These are phyloP conservation scores for Dynastes tityus DNA, from an alignment of 2,888 invertebrate genomes.

Conservation along the genomic window DNA sequence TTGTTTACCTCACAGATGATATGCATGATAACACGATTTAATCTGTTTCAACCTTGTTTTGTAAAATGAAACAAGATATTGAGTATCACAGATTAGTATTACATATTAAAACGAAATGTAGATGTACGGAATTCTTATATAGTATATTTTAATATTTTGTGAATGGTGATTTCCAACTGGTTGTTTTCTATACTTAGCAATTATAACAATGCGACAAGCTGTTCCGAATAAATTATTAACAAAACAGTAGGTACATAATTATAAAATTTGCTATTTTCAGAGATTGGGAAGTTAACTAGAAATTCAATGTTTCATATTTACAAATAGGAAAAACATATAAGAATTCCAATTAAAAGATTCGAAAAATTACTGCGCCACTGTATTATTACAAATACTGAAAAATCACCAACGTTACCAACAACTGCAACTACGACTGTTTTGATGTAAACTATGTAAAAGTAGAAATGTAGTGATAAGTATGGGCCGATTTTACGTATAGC, in stretches of 20 bases:
- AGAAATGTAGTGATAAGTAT: slow-evolving; percentile 17
- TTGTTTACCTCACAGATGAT: slow-evolving; percentile 33
- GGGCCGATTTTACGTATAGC: slow-evolving; percentile 5
- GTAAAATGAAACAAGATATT: slow-evolving; percentile 24
- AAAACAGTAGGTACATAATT: too few relatives aligned
- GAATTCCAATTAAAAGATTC: slow-evolving; percentile 6
- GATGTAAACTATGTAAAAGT: not conserved
- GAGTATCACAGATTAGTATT: slow-evolving; percentile 36
- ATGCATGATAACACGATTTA: slow-evolving; percentile 28
- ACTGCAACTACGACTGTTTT: slow-evolving; percentile 36
- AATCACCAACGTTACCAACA: slow-evolving; percentile 44
- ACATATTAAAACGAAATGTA: slow-evolving; percentile 1
- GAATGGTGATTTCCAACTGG: too few relatives aligned
- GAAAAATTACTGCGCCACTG: slow-evolving; percentile 29
- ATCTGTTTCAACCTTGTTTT: slow-evolving; percentile 21
- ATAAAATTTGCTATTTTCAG: too few relatives aligned
- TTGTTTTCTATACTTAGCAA: too few relatives aligned
- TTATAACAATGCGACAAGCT: too few relatives aligned
- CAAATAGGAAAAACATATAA: not conserved
- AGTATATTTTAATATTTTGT: not conserved
- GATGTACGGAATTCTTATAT: slow-evolving; percentile 10
- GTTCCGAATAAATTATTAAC: too few relatives aligned
- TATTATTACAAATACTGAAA: slow-evolving; percentile 38
- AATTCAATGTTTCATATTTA: too few relatives aligned
- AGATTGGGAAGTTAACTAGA: too few relatives aligned